Percentiles rank a stretch among this genome's conserved stretches.
Evolutionary conservation across 2,113 vertebrate genomes (phyloP).

Genomic region (Neogale vison): DNA sequence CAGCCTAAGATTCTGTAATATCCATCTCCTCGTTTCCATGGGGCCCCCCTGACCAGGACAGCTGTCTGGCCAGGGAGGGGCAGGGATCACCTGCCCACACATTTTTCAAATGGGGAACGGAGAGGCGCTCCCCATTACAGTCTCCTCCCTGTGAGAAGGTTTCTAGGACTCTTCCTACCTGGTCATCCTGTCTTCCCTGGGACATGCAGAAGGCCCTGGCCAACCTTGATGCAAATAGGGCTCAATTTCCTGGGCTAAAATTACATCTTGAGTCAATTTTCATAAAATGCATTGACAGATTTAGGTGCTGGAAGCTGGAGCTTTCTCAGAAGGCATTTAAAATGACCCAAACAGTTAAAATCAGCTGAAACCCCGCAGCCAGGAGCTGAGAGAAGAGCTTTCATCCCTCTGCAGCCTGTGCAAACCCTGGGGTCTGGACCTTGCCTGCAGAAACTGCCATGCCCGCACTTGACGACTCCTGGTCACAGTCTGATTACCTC

Average conservation of each 20-base stretch:
- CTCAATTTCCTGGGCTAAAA: slow-evolving; percentile 65
- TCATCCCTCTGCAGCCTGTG: neutral
- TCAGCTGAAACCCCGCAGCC: neutral
- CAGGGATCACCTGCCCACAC: neutral
- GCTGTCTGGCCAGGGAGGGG: neutral
- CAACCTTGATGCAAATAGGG: slow-evolving; percentile 25
- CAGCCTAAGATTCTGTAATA: neutral
- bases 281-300: slow-evolving; percentile 74
- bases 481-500: neutral
- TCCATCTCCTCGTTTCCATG: neutral
- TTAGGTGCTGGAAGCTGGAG: slow-evolving; percentile 66
- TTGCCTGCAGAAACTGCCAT: neutral
- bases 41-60: neutral
- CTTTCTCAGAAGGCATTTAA: slow-evolving; percentile 66
- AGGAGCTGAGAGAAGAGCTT: neutral
- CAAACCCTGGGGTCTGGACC: neutral
- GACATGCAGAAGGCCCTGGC: neutral
- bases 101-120: neutral
- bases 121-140: neutral
- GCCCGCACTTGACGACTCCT: neutral
- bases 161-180: neutral
- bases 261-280: slow-evolving; percentile 74
- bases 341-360: slow-evolving; percentile 68
- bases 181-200: neutral
- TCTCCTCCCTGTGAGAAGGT: accelerated